Evolutionary conservation across 2,113 vertebrate genomes (phyloP).

Genomic region (Madoqua kirkii): DNA sequence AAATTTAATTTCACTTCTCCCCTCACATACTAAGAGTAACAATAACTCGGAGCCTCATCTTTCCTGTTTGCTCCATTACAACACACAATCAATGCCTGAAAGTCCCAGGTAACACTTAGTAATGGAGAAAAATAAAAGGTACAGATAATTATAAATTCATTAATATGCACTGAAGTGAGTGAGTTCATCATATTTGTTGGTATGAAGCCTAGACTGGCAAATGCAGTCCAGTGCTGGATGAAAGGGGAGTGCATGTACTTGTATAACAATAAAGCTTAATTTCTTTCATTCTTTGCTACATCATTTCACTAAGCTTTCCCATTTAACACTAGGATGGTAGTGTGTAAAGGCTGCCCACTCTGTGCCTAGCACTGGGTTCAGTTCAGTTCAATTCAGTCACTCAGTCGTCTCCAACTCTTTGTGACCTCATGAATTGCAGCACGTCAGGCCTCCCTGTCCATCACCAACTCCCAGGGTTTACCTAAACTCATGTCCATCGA

Average conservation of each 20-base stretch:
- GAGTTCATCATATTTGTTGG: background rate
- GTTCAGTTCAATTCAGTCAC: too few species aligned
- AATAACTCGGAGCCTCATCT: background rate
- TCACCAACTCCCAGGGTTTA: too few species aligned
- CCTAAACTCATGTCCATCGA: too few species aligned
- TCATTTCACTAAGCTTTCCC: background rate
- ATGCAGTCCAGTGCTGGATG: background rate
- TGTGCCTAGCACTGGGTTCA: background rate
- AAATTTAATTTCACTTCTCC: background rate
- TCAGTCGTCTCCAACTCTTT: too few species aligned
- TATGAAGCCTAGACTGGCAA: background rate
- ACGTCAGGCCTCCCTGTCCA: too few species aligned
- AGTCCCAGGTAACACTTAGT: background rate
- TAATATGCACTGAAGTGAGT: background rate
- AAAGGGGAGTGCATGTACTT: background rate
- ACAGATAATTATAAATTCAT: background rate
- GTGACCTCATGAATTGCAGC: too few species aligned
- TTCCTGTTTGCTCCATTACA: background rate
- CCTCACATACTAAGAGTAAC: background rate
- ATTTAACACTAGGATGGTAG: background rate
- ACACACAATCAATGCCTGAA: background rate
- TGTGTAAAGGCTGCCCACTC: background rate
- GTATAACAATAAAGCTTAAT: background rate
- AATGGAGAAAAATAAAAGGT: background rate
- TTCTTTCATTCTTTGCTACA: background rate